These are phyloP conservation scores for Leptinotarsa rubiginosa DNA, from an alignment of 2,888 invertebrate species.

Conservation along the genomic window DNA sequence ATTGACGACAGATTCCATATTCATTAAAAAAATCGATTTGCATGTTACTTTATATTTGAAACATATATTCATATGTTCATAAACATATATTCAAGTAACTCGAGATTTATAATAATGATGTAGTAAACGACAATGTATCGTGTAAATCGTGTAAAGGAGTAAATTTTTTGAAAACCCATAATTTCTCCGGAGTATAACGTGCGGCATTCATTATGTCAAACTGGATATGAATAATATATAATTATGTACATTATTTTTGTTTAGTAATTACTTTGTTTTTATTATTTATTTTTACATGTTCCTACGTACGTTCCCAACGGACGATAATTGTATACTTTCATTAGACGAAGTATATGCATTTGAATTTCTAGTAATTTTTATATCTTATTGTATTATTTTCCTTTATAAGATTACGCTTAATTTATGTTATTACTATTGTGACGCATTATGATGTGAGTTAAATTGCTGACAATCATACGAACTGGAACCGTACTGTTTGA, in stretches of 20 bases:
- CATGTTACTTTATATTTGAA: too few species aligned
- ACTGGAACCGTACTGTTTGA: constrained; percentile 10
- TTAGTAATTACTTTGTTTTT: constrained; percentile 51
- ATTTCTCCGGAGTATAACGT: constrained; percentile 39
- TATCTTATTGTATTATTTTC: constrained; percentile 45
- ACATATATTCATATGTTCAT: too few species aligned
- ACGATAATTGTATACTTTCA: constrained; percentile 57
- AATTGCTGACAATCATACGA: constrained; percentile 27
- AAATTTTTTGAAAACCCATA: constrained; percentile 22
- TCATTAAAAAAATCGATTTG: too few species aligned
- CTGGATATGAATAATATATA: constrained; percentile 45
- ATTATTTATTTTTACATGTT: constrained; percentile 50
- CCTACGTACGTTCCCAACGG: constrained; percentile 44
- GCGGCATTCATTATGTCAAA: constrained; percentile 40
- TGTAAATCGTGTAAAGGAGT: constrained; percentile 1
- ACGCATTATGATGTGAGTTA: constrained; percentile 35
- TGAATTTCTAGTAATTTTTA: constrained; percentile 51
- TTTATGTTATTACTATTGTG: constrained; percentile 43
- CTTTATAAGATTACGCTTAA: constrained; percentile 44
- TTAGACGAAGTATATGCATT: constrained; percentile 51
- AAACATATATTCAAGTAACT: neutral
- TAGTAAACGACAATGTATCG: constrained; percentile 13
- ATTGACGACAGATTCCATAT: too few species aligned
- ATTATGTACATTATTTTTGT: constrained; percentile 49
- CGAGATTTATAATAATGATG: constrained; percentile 2